Percentiles rank a stretch among this genome's conserved stretches.
These are phyloP conservation scores for Sterrhoptilus dennistouni DNA, from an alignment of 2,113 vertebrate genomes.

Conservation along the genomic window DNA sequence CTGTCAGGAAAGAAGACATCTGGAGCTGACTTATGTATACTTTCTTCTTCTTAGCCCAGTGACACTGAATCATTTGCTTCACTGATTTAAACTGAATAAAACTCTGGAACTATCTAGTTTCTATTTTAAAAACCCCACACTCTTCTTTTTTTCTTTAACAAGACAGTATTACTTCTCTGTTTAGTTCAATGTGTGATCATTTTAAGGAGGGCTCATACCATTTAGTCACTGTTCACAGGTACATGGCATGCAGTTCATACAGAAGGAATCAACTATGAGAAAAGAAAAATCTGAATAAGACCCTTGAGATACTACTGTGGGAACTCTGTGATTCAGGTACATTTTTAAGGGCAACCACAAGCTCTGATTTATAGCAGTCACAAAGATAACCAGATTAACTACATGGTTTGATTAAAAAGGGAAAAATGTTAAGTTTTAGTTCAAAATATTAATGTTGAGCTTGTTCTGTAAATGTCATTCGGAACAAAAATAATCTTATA, in stretches of 20 bases:
- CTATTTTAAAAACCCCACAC: background rate
- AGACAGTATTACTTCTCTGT: background rate
- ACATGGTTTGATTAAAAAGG: background rate
- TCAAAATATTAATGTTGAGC: background rate
- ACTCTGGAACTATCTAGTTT: background rate
- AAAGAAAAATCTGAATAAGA: background rate
- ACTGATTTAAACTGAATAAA: background rate
- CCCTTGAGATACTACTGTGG: background rate
- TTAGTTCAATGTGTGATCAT: background rate
- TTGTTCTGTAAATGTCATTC: background rate
- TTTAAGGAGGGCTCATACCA: background rate
- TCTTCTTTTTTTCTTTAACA: background rate
- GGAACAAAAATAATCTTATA: background rate
- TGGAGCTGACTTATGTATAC: conserved; percentile 6
- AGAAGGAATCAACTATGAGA: background rate
- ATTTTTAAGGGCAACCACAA: background rate
- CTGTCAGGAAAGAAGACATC: conserved; percentile 28
- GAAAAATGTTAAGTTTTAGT: background rate
- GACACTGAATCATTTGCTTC: conserved; percentile 15
- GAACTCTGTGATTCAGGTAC: background rate
- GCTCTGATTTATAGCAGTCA: background rate
- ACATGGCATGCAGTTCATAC: background rate
- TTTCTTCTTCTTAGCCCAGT: background rate
- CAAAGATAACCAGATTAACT: background rate
- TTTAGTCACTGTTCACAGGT: background rate